phyloP scores from a whole-genome alignment of 2,888 invertebrate species.

The Diadegma fenestrale region DNA sequence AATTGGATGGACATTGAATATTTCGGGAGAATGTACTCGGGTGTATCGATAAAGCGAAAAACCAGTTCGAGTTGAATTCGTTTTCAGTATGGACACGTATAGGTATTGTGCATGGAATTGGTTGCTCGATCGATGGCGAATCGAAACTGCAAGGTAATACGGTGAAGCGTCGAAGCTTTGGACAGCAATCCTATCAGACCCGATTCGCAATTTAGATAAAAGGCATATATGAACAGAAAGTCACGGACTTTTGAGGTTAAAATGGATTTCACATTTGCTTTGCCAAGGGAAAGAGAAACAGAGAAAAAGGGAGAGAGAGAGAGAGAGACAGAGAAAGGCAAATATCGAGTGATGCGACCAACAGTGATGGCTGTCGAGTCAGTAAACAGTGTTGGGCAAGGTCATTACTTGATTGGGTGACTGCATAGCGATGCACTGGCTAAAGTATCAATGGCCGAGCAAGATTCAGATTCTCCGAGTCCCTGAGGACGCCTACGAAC shows the following conservation, averaged over 20 bases:
- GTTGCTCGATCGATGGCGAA: constrained; percentile 33
- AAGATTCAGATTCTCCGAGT: too few species aligned
- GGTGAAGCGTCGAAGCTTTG: constrained; percentile 55
- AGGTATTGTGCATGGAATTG: constrained; percentile 4
- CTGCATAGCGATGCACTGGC: too few species aligned
- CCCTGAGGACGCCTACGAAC: too few species aligned
- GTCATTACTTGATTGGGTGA: too few species aligned
- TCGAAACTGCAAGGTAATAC: constrained; percentile 47
- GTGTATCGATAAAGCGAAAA: constrained; percentile 24
- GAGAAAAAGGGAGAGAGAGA: background rate
- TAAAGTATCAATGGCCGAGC: too few species aligned
- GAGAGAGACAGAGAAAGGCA: background rate
- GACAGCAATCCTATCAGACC: constrained; percentile 45
- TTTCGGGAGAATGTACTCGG: constrained; percentile 28
- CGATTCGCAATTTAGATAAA: constrained; percentile 60
- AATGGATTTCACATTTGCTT: constrained; percentile 46
- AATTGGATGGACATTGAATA: constrained; percentile 26
- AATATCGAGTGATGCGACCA: constrained; percentile 22
- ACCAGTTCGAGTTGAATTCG: constrained; percentile 14
- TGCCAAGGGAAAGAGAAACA: background rate
- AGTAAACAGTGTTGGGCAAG: too few species aligned
- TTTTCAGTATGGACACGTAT: constrained; percentile 1
- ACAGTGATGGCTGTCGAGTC: background rate
- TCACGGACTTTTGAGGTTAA: constrained; percentile 34
- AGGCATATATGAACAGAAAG: constrained; percentile 50